Evolutionary conservation across 1,140 invertebrate species (phyloP).

Genomic region (Drosophila repleta): DNA sequence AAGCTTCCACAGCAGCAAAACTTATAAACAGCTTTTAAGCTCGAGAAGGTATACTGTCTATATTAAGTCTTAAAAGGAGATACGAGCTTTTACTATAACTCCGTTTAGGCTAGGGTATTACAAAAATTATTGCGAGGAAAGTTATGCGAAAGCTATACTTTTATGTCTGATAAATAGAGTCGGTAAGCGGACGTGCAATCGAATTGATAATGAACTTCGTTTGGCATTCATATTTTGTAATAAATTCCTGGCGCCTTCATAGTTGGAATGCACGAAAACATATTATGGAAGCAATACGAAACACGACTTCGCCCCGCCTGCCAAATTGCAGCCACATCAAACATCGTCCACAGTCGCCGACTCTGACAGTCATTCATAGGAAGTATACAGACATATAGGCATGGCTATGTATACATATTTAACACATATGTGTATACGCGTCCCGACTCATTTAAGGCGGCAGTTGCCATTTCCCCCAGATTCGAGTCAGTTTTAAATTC

Average conservation of each 20-base stretch:
- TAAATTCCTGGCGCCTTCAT: constrained; percentile 8
- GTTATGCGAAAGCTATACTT: no score
- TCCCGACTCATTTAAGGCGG: constrained; percentile 2
- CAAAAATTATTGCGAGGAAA: no score
- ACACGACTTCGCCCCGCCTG: constrained; percentile 16
- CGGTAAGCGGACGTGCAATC: no score
- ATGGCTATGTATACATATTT: neutral
- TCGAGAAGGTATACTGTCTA: neutral
- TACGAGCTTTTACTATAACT: neutral
- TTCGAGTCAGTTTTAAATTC: constrained; percentile 46
- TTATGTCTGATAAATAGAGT: no score
- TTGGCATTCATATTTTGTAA: constrained; percentile 19
- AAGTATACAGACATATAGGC: constrained; percentile 9
- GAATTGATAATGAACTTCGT: neutral
- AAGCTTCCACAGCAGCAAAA: neutral
- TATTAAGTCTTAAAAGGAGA: no score
- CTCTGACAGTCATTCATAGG: constrained; percentile 14
- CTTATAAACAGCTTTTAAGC: constrained; percentile 1
- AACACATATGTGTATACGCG: constrained; percentile 6
- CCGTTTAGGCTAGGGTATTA: no score
- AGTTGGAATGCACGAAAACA: constrained; percentile 35
- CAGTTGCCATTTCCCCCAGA: constrained; percentile 3
- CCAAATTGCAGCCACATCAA: constrained; percentile 36
- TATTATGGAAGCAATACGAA: constrained; percentile 33
- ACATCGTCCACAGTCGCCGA: constrained; percentile 14